Evolutionary conservation across 30 jellyfish, hydroid and myxozoan genomes (phyloP).

Genomic region (Cassiopea xamachana): DNA sequence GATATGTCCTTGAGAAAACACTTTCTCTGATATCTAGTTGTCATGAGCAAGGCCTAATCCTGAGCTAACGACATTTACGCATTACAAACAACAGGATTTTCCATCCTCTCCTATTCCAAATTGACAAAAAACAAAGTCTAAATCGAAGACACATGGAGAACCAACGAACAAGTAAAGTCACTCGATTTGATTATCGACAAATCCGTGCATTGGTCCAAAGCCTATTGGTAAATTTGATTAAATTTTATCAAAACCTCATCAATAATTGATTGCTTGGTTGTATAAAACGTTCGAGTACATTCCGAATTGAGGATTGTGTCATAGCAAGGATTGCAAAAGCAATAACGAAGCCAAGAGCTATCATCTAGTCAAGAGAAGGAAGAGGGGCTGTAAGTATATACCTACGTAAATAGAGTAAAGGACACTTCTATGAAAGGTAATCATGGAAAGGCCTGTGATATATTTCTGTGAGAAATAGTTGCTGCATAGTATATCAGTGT

Average conservation of each 20-base stretch:
- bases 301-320: background rate
- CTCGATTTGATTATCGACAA: background rate
- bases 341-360: background rate
- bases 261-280: slow-evolving; percentile 5
- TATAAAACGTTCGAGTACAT: background rate
- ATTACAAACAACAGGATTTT: background rate
- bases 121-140: background rate
- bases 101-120: background rate
- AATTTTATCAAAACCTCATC: slow-evolving; percentile 37
- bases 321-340: background rate
- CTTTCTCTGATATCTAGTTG: background rate
- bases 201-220: background rate
- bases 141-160: background rate
- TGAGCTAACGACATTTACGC: background rate
- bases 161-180: background rate
- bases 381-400: background rate
- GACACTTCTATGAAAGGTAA: too few relatives aligned
- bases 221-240: slow-evolving; percentile 18
- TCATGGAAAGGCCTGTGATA: too few relatives aligned
- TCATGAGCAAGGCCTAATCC: background rate
- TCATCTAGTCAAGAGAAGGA: background rate
- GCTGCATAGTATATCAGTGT: too few relatives aligned
- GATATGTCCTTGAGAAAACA: background rate
- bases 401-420: too few relatives aligned
- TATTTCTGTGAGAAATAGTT: too few relatives aligned